A percentile compares a stretch with the other conserved stretches of the same genome.
Evolutionary conservation across 1,140 invertebrate species (phyloP).

Genomic region (Pomacea maculata): DNA sequence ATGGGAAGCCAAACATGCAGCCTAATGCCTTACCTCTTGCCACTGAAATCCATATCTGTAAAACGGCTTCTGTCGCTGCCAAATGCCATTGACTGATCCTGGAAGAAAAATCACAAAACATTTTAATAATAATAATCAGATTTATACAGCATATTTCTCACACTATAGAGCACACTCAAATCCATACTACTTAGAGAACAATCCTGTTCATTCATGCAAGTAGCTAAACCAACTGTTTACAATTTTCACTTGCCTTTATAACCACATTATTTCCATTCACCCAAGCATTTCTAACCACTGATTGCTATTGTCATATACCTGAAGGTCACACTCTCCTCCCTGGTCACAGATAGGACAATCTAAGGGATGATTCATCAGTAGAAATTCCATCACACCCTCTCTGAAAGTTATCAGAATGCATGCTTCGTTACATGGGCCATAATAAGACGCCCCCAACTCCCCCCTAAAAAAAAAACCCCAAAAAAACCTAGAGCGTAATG

Average conservation of each 20-base stretch:
- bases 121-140: too few species aligned
- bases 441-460: neutral
- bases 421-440: neutral
- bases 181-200: too few species aligned
- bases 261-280: too few species aligned
- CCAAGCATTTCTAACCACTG: too few species aligned
- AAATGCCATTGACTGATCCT: constrained; percentile 99
- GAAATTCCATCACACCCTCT: constrained; percentile 98
- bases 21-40: constrained; percentile 78
- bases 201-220: too few species aligned
- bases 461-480: neutral
- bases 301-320: constrained; percentile 47
- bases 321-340: constrained; percentile 98
- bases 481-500: neutral
- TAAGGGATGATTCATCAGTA: constrained; percentile 97
- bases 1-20: too few species aligned
- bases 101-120: constrained; percentile 47
- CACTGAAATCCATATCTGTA: constrained; percentile 90
- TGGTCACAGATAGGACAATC: constrained; percentile 99
- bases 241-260: too few species aligned
- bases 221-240: too few species aligned
- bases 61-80: constrained; percentile 95
- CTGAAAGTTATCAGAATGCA: constrained; percentile 35
- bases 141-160: too few species aligned
- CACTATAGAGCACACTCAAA: too few species aligned